Evolutionary conservation across 2,797 vertebrate genomes (phyloP), one percentile per base, ranked within the genome.

Genomic region (Myotis myotis): DNA sequence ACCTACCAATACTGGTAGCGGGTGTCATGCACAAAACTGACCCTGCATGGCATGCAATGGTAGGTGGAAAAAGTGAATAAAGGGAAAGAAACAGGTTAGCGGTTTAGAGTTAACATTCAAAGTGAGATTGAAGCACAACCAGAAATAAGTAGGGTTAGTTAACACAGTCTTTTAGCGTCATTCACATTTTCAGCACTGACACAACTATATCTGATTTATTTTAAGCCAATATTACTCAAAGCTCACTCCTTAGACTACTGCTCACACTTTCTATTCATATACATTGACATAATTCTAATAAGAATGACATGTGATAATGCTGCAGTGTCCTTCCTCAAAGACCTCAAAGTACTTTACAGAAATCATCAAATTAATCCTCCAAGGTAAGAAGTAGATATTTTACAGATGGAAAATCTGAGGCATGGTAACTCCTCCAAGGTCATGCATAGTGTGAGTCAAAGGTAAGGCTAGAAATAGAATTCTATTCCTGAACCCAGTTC

Each of bases 1-100:
- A 99, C 99, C 99, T 99, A 99, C 99, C 99, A 98, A 99, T 98
- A 98, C 98, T 99, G 99, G 99, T 99, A 99, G 98, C 98, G 97
- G 99, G 99, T 99, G 99, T 98, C 99, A 99, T 99, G 99, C 99
- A 99, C 96, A 99, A 99, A 98, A 99, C 99, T 98, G 99, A 99
- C 98, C 99, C 99, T 99, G 99, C 97, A 90, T 98, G 98, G 98
- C 98, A 99, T 98, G 98, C 99, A 98, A 99, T 97, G 98, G 98
- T 98, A 98, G 98, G 98, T 98, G 98, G 98, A 98, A 98, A 98
- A 98, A 98, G 98, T 99, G 98, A 98, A 99, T 98, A 99, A 98
- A 99, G 98, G 98, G 98, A 98, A 97, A 98, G 98, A 99, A 99
- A 99, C 98, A 98, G 98, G 98, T 99, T 98, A 99, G 98, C 98